A percentile compares a stretch with the other conserved stretches of the same genome.
phyloP scores from a whole-genome alignment of 1,140 invertebrate species.

The Agraylea sexmaculata region DNA sequence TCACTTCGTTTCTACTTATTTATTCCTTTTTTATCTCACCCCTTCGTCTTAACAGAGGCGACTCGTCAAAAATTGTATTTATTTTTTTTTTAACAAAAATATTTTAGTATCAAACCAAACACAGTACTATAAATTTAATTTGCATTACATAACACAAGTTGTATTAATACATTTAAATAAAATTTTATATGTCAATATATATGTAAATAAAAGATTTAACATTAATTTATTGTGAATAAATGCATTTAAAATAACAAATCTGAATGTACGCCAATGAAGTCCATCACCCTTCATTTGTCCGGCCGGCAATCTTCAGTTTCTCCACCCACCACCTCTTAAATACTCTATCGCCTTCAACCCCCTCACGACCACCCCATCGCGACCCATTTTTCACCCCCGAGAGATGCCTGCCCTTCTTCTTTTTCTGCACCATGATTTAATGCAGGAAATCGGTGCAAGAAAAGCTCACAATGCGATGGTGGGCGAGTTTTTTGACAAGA shows the following conservation, averaged over 20 bases:
- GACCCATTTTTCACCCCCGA: constrained; percentile 1
- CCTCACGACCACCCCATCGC: neutral
- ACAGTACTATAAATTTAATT: too few species aligned
- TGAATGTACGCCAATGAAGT: constrained; percentile 1
- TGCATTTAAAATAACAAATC: neutral
- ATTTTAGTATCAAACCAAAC: too few species aligned
- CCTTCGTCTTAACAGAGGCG: constrained; percentile 7
- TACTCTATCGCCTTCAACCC: constrained; percentile 6
- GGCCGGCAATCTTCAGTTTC: constrained; percentile 1
- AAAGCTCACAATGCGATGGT: constrained; percentile 13
- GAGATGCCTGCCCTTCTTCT: too few species aligned
- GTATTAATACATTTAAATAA: too few species aligned
- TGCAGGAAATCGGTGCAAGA: constrained; percentile 18
- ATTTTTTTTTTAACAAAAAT: neutral
- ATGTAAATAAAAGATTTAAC: neutral
- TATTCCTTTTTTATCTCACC: constrained; percentile 10
- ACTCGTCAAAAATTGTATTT: neutral
- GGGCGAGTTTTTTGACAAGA: too few species aligned
- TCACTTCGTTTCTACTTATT: constrained; percentile 9
- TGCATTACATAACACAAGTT: too few species aligned
- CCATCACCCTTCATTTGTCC: constrained; percentile 11
- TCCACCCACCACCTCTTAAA: neutral
- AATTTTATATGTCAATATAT: too few species aligned
- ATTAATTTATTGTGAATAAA: neutral
- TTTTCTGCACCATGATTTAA: constrained; percentile 18